A percentile compares a stretch with the other conserved stretches of the same genome.
These are phyloP conservation scores for Cryptophagus acutangulus DNA, from an alignment of 2,888 invertebrate species.

Conservation along the genomic window DNA sequence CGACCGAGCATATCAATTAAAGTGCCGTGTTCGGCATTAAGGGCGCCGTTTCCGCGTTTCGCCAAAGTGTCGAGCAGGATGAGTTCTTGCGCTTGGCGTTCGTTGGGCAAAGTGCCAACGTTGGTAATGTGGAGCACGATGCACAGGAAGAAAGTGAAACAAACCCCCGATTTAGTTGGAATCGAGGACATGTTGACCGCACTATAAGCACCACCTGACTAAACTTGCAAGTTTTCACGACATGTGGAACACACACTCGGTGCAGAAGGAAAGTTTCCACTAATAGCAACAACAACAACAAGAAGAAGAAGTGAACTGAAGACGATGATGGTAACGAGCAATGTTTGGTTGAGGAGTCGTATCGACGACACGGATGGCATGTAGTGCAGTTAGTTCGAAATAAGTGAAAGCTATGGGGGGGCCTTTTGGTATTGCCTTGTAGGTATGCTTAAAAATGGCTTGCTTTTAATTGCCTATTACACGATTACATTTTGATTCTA, in stretches of 20 bases:
- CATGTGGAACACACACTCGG: conserved; percentile 33
- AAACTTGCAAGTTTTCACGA: conserved; percentile 22
- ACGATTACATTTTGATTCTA: too few relatives aligned
- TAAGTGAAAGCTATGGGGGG: conserved; percentile 42
- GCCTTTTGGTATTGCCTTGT: conserved; percentile 16
- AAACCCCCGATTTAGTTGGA: too few relatives aligned
- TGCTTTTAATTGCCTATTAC: conserved; percentile 2
- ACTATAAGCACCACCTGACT: conserved; percentile 37
- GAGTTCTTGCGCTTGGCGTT: conserved; percentile 71
- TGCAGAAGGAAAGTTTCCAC: conserved; percentile 34
- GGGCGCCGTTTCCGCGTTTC: conserved; percentile 57
- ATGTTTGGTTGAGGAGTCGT: too few relatives aligned
- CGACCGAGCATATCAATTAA: conserved; percentile 80
- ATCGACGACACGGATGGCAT: conserved; percentile 31
- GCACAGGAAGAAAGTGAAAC: conserved; percentile 29
- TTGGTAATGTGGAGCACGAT: conserved; percentile 21
- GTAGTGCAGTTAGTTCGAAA: conserved; percentile 28
- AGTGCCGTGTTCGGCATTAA: conserved; percentile 59
- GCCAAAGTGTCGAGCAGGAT: conserved; percentile 68
- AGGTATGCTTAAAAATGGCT: too few relatives aligned
- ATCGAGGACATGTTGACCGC: conserved; percentile 37
- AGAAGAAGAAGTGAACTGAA: conserved; percentile 23
- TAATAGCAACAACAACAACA: background rate
- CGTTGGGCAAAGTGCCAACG: conserved; percentile 49
- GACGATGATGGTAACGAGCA: conserved; percentile 30